Conservation (phyloP, 2,797 vertebrate species). For the Centropyge bicolor region DNA sequence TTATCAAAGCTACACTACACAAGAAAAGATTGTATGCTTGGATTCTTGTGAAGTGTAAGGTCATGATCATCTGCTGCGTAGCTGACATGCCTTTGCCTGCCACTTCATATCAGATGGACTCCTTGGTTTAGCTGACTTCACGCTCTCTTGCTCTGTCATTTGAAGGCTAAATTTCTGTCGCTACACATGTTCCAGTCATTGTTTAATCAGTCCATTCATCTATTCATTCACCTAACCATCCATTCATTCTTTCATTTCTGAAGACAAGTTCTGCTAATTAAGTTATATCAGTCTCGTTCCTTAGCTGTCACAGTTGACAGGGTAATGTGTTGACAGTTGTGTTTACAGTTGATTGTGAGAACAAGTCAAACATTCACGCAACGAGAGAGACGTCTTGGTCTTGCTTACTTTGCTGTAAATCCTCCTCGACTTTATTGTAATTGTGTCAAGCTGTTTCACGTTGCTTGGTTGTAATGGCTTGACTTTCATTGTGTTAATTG, state of each 20-base stretch:
- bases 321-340: neutral
- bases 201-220: neutral
- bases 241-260: neutral
- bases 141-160: neutral
- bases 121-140: neutral
- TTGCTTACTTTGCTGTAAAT: constrained; percentile 2
- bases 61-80: neutral
- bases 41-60: neutral
- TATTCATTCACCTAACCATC: neutral
- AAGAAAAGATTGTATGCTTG: neutral
- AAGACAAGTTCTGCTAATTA: neutral
- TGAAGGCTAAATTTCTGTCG: neutral
- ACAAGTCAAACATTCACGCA: neutral
- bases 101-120: constrained; percentile 2
- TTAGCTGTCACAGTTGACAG: neutral
- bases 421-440: constrained; percentile 9
- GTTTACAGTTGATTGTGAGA: neutral
- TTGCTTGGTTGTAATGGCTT: constrained; percentile 22
- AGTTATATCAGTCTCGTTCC: neutral
- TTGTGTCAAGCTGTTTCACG: constrained; percentile 39
- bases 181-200: neutral
- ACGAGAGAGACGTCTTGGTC: neutral
- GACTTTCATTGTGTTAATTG: constrained; percentile 36
- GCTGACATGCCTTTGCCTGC: constrained; percentile 2
- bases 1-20: neutral